These are phyloP conservation scores for Schizaphis graminum DNA, from an alignment of 2,888 invertebrate genomes.

Conservation along the genomic window DNA sequence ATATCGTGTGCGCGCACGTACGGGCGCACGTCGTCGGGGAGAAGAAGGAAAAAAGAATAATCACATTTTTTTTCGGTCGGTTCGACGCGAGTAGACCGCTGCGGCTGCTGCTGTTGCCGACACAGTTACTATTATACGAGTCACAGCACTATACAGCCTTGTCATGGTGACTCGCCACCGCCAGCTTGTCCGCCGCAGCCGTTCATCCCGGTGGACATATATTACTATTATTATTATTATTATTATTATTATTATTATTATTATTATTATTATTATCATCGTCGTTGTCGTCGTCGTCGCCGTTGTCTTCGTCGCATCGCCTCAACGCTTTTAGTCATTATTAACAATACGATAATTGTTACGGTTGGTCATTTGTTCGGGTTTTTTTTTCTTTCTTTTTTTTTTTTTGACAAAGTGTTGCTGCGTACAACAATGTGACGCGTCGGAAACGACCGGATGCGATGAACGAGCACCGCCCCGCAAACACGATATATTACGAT, in stretches of 20 bases:
- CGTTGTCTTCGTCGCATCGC: not conserved
- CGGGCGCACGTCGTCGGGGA: not conserved
- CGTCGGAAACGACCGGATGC: not conserved
- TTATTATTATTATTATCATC: not conserved
- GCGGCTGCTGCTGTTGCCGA: not conserved
- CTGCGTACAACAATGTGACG: not conserved
- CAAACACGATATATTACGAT: not conserved
- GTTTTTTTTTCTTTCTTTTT: not conserved
- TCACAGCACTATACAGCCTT: slow-evolving; percentile 3
- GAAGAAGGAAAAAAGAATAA: slow-evolving; percentile 27
- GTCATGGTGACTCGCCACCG: slow-evolving; percentile 56
- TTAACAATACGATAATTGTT: not conserved
- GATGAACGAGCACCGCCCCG: not conserved
- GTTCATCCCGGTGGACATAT: not conserved
- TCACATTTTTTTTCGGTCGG: slow-evolving; percentile 17
- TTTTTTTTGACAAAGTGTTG: not conserved
- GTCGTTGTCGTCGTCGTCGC: not conserved
- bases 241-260: no score
- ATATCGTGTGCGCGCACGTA: not conserved
- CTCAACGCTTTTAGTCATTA: not conserved
- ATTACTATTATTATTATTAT: slow-evolving; percentile 3
- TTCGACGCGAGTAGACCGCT: not conserved
- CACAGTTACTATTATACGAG: not conserved
- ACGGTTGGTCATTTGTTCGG: not conserved
- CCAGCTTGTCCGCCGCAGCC: no score